These are phyloP conservation scores for Malurus splendens DNA, from an alignment of 2,797 vertebrate genomes.

Conservation along the genomic window DNA sequence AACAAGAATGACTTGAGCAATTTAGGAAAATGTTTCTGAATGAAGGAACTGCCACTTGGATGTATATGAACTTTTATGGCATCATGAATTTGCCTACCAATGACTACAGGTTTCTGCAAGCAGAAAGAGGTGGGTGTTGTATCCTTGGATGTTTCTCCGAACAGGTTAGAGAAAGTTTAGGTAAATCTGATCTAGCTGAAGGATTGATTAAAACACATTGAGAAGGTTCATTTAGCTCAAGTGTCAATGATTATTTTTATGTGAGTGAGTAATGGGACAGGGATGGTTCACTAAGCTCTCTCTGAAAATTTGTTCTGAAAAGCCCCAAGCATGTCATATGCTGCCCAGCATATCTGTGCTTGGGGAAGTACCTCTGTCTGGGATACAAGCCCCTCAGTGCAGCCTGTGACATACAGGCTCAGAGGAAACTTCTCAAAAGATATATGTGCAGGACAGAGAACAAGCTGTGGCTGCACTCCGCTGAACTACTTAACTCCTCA, in stretches of 20 bases:
- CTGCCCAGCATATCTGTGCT: background rate
- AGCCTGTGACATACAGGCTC: background rate
- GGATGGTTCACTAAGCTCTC: background rate
- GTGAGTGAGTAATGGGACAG: background rate
- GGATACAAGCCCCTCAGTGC: background rate
- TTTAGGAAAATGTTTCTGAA: background rate
- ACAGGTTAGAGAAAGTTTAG: background rate
- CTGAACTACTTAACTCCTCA: background rate
- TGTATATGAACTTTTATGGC: background rate
- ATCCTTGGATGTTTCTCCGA: background rate
- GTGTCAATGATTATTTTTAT: background rate
- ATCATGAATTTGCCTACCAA: background rate
- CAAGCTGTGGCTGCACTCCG: rapidly evolving
- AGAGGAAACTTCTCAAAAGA: background rate
- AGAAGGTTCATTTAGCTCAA: background rate
- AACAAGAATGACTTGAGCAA: background rate
- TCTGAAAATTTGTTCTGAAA: background rate
- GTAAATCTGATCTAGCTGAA: background rate
- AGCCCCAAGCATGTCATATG: background rate
- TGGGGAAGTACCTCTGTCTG: background rate
- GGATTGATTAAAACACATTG: background rate
- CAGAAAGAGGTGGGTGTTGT: background rate
- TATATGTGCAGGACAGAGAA: background rate
- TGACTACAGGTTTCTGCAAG: background rate
- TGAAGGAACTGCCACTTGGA: background rate